Evolutionary conservation across 2,797 vertebrate species (phyloP), one percentile per base, ranked within the genome.

Genomic region (Eurystomus glaucurus): DNA sequence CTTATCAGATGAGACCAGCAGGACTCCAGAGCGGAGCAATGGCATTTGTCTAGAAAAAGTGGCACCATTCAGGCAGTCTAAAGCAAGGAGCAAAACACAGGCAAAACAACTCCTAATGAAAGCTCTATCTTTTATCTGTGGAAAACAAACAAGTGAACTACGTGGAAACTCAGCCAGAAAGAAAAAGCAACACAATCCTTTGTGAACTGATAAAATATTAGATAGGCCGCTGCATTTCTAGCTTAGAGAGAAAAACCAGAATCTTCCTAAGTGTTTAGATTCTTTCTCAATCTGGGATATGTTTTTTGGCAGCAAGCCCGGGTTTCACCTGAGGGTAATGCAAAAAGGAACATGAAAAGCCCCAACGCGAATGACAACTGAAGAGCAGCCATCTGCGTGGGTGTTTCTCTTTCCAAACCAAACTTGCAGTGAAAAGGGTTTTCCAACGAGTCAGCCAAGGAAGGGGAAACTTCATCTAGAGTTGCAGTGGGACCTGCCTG

Each of bases 381-480:
- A 93, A 90, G 48, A 93, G 52, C 90, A 89, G 83, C 88, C 93
- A 92, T 87, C 92, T 92, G 70, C 33, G 86, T 55, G 66, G 79
- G 88, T 2, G 23, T 82, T 84, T 57, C 90, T 90, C 74, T 85
- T 93, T 94, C 88, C 90, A 96, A 95, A 96, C 16, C 46, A 64
- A 92, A 76, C 55, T 41, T 7, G 1, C 35, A 97, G n/a, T 26
- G 41, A 85, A 82, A 78, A 92, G 52, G 46, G n/a, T 92, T 97
- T 96, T 96, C 86, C 94, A 96, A 19, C 1, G 0, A 77, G 64
- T 15, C 39, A 79, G 88, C 86, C 90, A 95, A 89, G 61, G 51
- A 68, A 92, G 91, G 66, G 75, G 71, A 85, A 85, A 85, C 45
- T 95, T 91, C 86, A 87, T 90, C 35, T 80, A 62, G 35, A 78